Percentiles rank a stretch among this genome's conserved stretches.
These are phyloP conservation scores for Invenusta paracnida DNA, from an alignment of 2,888 invertebrate species.

Conservation along the genomic window DNA sequence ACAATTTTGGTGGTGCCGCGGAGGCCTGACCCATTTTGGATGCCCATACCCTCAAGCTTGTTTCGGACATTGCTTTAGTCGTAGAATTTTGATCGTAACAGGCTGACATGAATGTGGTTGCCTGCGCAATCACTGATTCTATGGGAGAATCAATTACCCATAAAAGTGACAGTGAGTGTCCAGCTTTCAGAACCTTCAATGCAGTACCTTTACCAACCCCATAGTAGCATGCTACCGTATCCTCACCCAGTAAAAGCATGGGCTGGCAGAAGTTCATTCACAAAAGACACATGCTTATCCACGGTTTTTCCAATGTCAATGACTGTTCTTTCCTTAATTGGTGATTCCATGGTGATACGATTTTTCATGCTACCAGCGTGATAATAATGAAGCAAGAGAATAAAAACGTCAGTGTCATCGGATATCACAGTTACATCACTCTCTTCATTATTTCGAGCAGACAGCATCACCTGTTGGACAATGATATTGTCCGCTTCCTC, in stretches of 20 bases:
- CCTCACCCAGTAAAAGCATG: slow-evolving; percentile 19
- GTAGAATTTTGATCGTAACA: not conserved
- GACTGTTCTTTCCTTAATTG: not conserved
- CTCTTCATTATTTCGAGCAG: not conserved
- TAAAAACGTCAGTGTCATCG: slow-evolving; percentile 32
- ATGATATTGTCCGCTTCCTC: slow-evolving; percentile 32
- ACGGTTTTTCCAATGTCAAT: slow-evolving; percentile 22
- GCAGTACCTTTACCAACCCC: slow-evolving; percentile 20
- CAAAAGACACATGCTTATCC: not conserved
- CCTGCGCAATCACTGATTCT: not conserved
- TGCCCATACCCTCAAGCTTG: slow-evolving; percentile 11
- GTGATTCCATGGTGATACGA: not conserved
- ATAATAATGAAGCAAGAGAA: slow-evolving; percentile 35
- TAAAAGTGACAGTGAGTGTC: slow-evolving; percentile 11
- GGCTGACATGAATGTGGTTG: not conserved
- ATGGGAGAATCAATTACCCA: not conserved
- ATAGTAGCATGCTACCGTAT: slow-evolving; percentile 18
- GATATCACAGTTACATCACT: slow-evolving; percentile 32
- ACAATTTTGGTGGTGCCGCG: not conserved
- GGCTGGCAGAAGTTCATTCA: not conserved
- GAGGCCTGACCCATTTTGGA: not conserved
- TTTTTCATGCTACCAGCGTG: not conserved
- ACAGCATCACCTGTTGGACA: slow-evolving; percentile 20
- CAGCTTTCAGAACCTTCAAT: not conserved
- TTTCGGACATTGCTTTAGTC: not conserved